These are phyloP conservation scores for Trematomus loennbergii DNA, from an alignment of 2,113 vertebrate genomes.

Conservation along the genomic window DNA sequence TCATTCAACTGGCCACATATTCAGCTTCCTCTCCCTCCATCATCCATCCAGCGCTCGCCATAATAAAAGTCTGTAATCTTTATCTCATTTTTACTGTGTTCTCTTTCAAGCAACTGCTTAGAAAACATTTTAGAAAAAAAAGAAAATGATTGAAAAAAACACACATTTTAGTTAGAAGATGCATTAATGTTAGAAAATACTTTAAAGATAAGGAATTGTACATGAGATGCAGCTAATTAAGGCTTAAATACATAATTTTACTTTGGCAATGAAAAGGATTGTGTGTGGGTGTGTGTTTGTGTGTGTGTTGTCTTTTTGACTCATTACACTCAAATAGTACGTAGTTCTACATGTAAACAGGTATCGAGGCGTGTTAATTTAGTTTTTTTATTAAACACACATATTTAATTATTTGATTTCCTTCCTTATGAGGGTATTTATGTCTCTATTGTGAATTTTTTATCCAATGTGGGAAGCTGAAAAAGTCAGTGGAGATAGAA, in stretches of 20 bases:
- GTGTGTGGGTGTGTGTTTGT: background rate
- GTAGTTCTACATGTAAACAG: background rate
- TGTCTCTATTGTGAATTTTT: background rate
- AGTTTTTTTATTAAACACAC: background rate
- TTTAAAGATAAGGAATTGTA: background rate
- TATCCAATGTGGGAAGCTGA: background rate
- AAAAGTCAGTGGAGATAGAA: background rate
- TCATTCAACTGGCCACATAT: conserved; percentile 34
- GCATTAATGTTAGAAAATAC: background rate
- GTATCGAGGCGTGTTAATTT: background rate
- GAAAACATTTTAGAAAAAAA: background rate
- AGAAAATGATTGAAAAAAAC: background rate
- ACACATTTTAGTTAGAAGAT: background rate
- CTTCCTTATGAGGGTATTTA: background rate
- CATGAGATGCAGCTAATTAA: background rate
- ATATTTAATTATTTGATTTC: background rate
- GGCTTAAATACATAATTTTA: background rate
- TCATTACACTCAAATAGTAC: background rate
- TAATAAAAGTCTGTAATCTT: background rate
- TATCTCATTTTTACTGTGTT: background rate
- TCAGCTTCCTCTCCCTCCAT: conserved; percentile 3
- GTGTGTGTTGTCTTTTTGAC: background rate
- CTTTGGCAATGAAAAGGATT: background rate
- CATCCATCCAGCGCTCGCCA: background rate
- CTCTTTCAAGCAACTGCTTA: background rate